Base-by-base conservation (phyloP, 1,140 invertebrate genomes). In the Drosophila willistoni region DNA sequence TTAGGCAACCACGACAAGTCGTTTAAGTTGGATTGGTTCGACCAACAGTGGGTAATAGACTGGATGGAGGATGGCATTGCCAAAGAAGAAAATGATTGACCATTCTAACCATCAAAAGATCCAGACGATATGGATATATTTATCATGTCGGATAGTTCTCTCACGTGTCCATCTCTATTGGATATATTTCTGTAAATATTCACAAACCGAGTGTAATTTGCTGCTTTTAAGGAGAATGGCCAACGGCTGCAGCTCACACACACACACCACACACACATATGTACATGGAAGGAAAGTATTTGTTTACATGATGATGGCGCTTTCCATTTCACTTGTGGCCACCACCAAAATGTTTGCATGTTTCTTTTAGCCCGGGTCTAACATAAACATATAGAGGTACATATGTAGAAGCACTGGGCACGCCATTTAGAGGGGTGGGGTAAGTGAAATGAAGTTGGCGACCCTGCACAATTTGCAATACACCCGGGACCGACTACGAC, bases 311-410 rank as follows among this genome's bases (percentile, higher is more conserved):
- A 64, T 64, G 71, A 60, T 65, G 47, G 78, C 71, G 81, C 81
- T 85, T 85, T 85, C 79, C 81, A 85, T 85, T 85, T 85, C 81
- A 59, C 69, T 85, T 73, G 67, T 66, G 68, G 60, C 36, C 68
- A 36, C 61, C 64, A 47, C 55, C 75, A 69, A 71, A 76, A 82
- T 68, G 79, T 68, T 71, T 77, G 83, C 82, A 78, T 82, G 79
- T 79, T 82, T 44, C 64, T 77, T 68, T 62, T 69, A 61, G 73
- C 6, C 42, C 42, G 42, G 42, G 44, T 42, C 79, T 63, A 61
- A 82, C 72, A 86, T 86, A 86, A 87, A 86, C 87, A 86, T 10
- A 47, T 2, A 47, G 9, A 47, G 14, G 14, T 47, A 51, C 7
- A 19, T 22, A 12, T 47, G 14, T 17, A 9, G 17, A 80, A 69